Evolutionary conservation across 2,113 vertebrate genomes (phyloP).

Genomic region (Thryonomys swinderianus): DNA sequence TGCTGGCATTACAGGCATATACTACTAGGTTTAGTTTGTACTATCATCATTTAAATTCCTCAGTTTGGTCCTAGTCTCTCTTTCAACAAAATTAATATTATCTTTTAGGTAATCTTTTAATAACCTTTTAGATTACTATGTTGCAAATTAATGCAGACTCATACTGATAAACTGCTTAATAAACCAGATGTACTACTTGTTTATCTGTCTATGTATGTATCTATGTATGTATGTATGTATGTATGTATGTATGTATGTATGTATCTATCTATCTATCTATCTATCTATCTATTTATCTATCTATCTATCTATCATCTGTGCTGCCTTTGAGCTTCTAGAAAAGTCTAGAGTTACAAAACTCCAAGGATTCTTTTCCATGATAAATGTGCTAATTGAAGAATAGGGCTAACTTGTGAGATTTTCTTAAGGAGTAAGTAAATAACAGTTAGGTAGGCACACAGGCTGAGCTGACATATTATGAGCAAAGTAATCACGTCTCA

Average conservation of each 20-base stretch:
- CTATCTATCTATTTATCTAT: neutral
- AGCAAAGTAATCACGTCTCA: neutral
- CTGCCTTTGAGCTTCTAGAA: neutral
- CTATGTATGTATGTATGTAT: too few species aligned
- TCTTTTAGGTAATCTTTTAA: too few species aligned
- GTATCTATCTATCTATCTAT: too few species aligned
- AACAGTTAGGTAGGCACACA: neutral
- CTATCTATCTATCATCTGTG: too few species aligned
- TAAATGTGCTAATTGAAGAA: neutral
- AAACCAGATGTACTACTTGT: neutral
- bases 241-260: too few species aligned
- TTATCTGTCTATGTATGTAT: neutral
- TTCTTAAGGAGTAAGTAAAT: neutral
- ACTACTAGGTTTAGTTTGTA: neutral
- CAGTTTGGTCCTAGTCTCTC: neutral
- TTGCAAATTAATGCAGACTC: neutral
- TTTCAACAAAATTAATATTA: neutral
- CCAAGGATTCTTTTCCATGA: neutral
- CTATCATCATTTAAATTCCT: neutral
- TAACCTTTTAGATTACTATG: neutral
- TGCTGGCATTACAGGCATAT: neutral
- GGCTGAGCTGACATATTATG: neutral
- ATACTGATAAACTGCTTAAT: neutral
- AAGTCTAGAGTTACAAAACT: neutral
- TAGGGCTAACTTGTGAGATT: neutral